Percentiles rank a stretch among this genome's conserved stretches.
Conservation (phyloP, 2,888 invertebrate genomes). For the Zele albiditarsus region DNA sequence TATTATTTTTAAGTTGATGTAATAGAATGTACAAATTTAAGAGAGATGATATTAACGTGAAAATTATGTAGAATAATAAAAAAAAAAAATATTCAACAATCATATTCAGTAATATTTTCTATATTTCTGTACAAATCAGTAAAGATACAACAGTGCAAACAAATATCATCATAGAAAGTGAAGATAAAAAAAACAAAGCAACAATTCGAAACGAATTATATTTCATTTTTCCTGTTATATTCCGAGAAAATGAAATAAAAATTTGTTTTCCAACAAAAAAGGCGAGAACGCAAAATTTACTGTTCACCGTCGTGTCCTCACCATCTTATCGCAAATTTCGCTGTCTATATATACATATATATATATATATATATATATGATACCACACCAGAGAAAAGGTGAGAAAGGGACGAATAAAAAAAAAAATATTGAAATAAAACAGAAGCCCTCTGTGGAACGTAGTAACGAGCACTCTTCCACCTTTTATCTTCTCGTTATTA, state of each 20-base stretch:
- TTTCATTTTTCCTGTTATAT: neutral
- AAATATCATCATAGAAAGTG: no score
- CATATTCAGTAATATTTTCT: no score
- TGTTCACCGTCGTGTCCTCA: slow-evolving; percentile 6
- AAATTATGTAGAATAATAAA: no score
- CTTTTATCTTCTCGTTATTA: slow-evolving; percentile 44
- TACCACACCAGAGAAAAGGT: slow-evolving; percentile 31
- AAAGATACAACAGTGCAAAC: no score
- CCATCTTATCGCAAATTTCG: slow-evolving; percentile 40
- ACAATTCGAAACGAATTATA: neutral
- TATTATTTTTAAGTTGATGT: no score
- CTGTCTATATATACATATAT: slow-evolving; percentile 12
- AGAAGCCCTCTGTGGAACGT: slow-evolving; percentile 40
- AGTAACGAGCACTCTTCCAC: slow-evolving; percentile 48
- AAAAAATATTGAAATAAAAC: slow-evolving; percentile 29
- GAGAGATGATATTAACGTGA: no score
- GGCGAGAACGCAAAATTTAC: slow-evolving; percentile 22
- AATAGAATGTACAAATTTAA: no score
- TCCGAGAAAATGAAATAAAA: neutral
- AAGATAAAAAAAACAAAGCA: no score
- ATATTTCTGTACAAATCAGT: no score
- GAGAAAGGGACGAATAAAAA: slow-evolving; percentile 36
- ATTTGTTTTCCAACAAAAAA: slow-evolving; percentile 1
- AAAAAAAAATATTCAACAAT: no score
- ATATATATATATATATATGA: slow-evolving; percentile 36